Percentiles rank a stretch among this genome's conserved stretches.
These are phyloP conservation scores for Helarctos malayanus DNA, from an alignment of 2,797 vertebrate genomes.

Conservation along the genomic window DNA sequence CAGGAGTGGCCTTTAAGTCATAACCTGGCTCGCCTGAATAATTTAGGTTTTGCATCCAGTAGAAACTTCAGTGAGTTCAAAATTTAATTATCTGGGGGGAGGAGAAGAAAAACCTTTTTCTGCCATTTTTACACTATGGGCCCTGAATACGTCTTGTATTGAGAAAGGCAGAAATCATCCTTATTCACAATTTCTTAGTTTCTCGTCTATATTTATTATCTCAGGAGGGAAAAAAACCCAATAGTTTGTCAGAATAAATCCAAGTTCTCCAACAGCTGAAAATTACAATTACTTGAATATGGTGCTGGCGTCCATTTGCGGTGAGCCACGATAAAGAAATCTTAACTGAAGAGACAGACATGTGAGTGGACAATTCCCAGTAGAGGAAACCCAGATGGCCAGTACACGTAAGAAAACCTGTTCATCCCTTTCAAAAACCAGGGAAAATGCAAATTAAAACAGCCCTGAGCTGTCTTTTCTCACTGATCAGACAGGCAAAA, in stretches of 20 bases:
- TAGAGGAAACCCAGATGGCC: neutral
- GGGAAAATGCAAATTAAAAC: neutral
- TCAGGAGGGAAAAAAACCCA: neutral
- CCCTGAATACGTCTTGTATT: slow-evolving; percentile 9
- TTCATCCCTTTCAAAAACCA: neutral
- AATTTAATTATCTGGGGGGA: slow-evolving; percentile 25
- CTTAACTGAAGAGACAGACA: neutral
- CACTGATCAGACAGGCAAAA: neutral
- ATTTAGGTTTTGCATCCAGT: slow-evolving; percentile 67
- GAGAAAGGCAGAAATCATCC: slow-evolving; percentile 20
- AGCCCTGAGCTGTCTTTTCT: neutral
- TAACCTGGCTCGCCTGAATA: slow-evolving; percentile 72
- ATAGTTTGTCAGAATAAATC: slow-evolving; percentile 43
- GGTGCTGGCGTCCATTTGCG: neutral
- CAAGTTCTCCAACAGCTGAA: neutral
- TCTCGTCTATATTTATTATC: slow-evolving; percentile 47
- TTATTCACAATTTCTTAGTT: slow-evolving; percentile 25
- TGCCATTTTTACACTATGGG: neutral
- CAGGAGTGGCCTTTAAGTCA: slow-evolving; percentile 51
- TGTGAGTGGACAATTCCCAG: neutral
- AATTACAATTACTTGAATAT: neutral
- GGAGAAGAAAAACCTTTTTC: neutral
- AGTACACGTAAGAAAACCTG: neutral
- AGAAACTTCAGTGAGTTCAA: slow-evolving; percentile 66
- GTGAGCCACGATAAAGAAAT: slow-evolving; percentile 41